Evolutionary conservation across 2,113 vertebrate genomes (phyloP).

Genomic region (Epinephelus moara): DNA sequence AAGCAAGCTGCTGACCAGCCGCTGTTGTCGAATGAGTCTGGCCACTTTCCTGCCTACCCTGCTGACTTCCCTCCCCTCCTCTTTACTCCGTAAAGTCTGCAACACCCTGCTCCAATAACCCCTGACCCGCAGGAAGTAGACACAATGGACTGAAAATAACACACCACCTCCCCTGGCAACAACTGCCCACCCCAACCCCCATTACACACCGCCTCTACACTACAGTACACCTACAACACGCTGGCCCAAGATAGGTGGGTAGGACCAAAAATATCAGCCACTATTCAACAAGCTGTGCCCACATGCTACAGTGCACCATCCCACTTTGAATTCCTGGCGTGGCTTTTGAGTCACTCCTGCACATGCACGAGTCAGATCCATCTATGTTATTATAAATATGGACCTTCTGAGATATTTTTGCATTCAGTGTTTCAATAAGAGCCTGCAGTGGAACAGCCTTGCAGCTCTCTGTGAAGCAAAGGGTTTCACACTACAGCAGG

Average conservation of each 20-base stretch:
- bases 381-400: not conserved
- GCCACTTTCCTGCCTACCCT: conserved; percentile 82
- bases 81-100: conserved; percentile 80
- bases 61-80: conserved; percentile 79
- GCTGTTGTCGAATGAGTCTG: conserved; percentile 72
- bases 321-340: conserved; percentile 27
- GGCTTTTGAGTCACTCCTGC: conserved; percentile 34
- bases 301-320: conserved; percentile 37
- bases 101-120: conserved; percentile 93
- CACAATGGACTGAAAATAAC: conserved; percentile 97
- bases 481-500: conserved; percentile 64
- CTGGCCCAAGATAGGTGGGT: conserved; percentile 55
- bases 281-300: conserved; percentile 45
- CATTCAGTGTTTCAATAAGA: not conserved
- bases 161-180: conserved; percentile 83
- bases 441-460: conserved; percentile 11
- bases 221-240: conserved; percentile 53
- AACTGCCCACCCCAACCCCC: conserved; percentile 73
- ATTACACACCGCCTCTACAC: conserved; percentile 47
- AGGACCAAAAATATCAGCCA: conserved; percentile 69
- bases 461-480: conserved; percentile 22
- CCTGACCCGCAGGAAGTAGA: conserved; percentile 96
- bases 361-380: conserved; percentile 1
- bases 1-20: conserved; percentile 63
- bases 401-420: conserved; percentile 4